A percentile compares a stretch with the other conserved stretches of the same genome.
Conservation (phyloP, 2,797 vertebrate species). For the Sebastes oblongus region DNA sequence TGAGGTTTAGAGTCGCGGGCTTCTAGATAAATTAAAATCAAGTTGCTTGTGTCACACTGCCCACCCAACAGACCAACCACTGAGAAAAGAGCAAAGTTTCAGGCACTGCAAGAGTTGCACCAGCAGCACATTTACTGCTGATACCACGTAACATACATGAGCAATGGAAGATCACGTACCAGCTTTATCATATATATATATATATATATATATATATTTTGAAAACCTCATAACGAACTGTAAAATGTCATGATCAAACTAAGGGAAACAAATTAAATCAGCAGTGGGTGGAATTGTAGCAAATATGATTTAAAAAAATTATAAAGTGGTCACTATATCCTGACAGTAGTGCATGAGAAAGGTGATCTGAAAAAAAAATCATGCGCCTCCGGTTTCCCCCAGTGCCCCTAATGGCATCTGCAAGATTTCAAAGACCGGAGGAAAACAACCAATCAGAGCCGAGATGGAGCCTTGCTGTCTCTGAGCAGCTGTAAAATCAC, state of each 20-base stretch:
- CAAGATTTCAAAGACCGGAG: too few species aligned
- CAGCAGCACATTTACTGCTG: neutral
- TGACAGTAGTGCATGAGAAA: too few species aligned
- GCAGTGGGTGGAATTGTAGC: too few species aligned
- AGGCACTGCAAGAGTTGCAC: neutral
- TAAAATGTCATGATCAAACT: neutral
- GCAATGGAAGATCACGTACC: neutral
- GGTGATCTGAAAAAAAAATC: too few species aligned
- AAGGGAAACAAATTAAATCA: neutral
- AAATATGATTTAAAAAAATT: too few species aligned
- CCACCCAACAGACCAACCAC: neutral
- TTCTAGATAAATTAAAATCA: conserved; percentile 30
- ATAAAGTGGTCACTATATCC: too few species aligned
- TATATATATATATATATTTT: neutral
- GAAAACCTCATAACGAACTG: neutral
- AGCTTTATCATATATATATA: neutral
- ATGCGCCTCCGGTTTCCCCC: too few species aligned
- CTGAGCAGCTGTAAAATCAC: too few species aligned
- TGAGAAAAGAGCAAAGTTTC: neutral
- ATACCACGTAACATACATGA: neutral
- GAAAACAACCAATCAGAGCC: too few species aligned
- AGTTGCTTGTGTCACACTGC: neutral
- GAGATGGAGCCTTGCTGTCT: too few species aligned
- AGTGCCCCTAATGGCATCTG: too few species aligned
- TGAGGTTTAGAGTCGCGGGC: neutral